These are phyloP conservation scores for Oppia nitens DNA, from an alignment of 1,140 invertebrate species.

Conservation along the genomic window DNA sequence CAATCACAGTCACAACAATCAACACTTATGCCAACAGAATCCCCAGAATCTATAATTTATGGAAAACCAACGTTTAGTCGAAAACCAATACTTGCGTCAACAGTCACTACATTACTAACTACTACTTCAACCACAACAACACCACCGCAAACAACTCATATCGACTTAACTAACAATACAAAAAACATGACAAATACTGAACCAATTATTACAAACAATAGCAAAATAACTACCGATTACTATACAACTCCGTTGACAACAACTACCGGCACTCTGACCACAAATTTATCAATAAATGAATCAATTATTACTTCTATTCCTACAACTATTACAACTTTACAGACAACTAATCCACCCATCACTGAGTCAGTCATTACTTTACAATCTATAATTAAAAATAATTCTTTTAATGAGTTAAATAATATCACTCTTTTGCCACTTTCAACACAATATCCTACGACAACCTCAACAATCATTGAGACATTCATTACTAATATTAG, in stretches of 20 bases:
- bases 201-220: background rate
- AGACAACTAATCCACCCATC: background rate
- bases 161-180: background rate
- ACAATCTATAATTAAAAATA: too few species aligned
- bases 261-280: background rate
- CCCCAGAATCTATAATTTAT: too few species aligned
- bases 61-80: too few species aligned
- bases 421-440: background rate
- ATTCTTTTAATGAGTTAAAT: background rate
- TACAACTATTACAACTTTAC: background rate
- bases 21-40: too few species aligned
- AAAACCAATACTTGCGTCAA: too few species aligned
- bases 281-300: background rate
- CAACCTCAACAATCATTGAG: conserved; percentile 15
- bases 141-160: background rate
- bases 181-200: background rate
- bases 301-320: background rate
- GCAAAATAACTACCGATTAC: background rate
- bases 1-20: conserved; percentile 1
- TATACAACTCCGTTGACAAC: background rate
- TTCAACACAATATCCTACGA: conserved; percentile 12
- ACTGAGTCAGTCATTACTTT: too few species aligned
- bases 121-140: background rate
- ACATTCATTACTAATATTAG: background rate
- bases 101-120: background rate